Evolutionary conservation across 2,113 vertebrate species (phyloP).

Genomic region (Camelus bactrianus): DNA sequence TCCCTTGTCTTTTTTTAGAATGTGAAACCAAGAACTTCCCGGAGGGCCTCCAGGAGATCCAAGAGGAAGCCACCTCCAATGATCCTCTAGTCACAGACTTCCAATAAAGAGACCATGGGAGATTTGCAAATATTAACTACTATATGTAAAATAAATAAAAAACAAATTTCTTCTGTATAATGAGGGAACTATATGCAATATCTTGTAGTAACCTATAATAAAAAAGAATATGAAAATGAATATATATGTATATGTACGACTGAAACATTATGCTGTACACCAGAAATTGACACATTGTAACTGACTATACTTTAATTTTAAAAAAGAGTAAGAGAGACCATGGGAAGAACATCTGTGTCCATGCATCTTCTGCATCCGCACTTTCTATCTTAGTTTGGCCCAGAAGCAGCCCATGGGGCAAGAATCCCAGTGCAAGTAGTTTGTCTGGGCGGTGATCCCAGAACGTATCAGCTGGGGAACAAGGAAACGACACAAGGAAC

Average conservation of each 20-base stretch:
- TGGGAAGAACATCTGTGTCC: not conserved
- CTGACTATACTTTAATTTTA: too few relatives aligned
- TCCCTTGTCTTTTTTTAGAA: constrained; percentile 57
- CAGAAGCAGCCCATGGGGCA: not conserved
- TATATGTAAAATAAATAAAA: too few relatives aligned
- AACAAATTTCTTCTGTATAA: too few relatives aligned
- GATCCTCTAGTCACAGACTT: not conserved
- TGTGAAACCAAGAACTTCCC: constrained; percentile 4
- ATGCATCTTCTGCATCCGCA: not conserved
- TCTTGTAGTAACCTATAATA: too few relatives aligned
- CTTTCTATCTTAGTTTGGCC: not conserved
- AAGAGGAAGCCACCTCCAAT: not conserved
- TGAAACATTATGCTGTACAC: too few relatives aligned
- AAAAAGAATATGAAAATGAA: too few relatives aligned
- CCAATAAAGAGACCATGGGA: constrained; percentile 56
- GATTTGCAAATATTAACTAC: too few relatives aligned
- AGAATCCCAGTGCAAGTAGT: not conserved
- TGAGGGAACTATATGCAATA: too few relatives aligned
- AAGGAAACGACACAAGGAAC: not conserved
- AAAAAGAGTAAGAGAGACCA: not conserved
- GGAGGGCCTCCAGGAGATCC: not conserved
- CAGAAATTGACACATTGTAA: too few relatives aligned
- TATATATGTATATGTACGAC: too few relatives aligned
- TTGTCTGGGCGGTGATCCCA: not conserved
- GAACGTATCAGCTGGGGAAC: not conserved